Base-by-base conservation (phyloP, 1,140 invertebrate species). In the Ctenoplectra terminalis region DNA sequence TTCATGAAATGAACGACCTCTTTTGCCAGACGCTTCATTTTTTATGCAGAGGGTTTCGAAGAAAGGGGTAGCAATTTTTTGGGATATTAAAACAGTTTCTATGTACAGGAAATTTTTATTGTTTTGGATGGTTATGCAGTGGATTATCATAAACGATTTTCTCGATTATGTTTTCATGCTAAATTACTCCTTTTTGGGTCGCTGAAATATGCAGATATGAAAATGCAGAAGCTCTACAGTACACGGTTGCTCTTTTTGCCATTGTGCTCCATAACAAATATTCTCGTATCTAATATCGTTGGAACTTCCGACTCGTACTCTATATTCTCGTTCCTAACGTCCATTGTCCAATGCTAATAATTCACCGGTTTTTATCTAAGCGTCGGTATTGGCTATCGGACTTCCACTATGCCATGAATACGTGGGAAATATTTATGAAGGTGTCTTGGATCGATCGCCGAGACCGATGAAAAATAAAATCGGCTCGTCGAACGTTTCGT, bases 1-100 rank as follows among this genome's bases (percentile, higher is more conserved):
- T 73, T 63, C 77, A 48, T 46, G 37, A 73, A 73, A 72, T 73
- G 58, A 72, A 54, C 54, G 56, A 15, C 26, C 31, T 37, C 48
- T 73, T 54, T 43, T 37, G 31, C 23, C 4, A 43, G 69, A 54
- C 52, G 56, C 52, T 54, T 60, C 29, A n/a, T 56, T n/a, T 46
- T 34, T 40, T 60, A 29, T 61, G 52, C 23, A 50, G 17, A 23
- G 11, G 0, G 29, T 26, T 20, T 43, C 15, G 20, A 48, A 46
- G 17, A 46, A 37, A 34, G 17, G 15, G n/a, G n/a, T 40, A 5
- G 5, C 43, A 13, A 63, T 37, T 48, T 48, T 61, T 2, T 15
- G 7, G 8, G 15, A 2, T 34, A 17, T 34, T 71, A n/a, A 34
- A 48, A 46, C 26, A 31, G 20, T 17, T 70, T n/a, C 48, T 5